Conservation (phyloP, 2,797 vertebrate species). For the Scarus forsteni region DNA sequence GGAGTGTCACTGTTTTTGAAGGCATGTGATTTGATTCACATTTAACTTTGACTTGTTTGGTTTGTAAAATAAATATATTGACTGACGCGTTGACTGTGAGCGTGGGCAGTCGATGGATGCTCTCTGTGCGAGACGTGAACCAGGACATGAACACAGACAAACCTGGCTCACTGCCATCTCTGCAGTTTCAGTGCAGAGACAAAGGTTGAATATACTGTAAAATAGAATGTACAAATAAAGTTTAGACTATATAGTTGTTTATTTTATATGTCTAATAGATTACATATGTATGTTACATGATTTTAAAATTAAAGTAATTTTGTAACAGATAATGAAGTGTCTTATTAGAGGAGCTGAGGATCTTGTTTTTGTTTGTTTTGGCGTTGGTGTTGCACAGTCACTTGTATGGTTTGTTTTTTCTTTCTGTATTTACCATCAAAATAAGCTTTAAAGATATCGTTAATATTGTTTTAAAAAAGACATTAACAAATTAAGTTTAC, state of each 20-base stretch:
- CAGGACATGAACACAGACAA: constrained; percentile 63
- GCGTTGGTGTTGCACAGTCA: constrained; percentile 82
- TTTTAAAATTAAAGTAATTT: constrained; percentile 87
- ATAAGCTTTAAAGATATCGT: constrained; percentile 85
- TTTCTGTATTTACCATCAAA: constrained; percentile 82
- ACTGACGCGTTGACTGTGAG: constrained; percentile 42
- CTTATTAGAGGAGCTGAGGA: constrained; percentile 79
- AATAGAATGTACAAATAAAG: constrained; percentile 81
- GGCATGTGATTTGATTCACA: constrained; percentile 62
- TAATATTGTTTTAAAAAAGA: constrained; percentile 80
- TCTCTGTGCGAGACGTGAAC: constrained; percentile 60
- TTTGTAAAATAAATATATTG: constrained; percentile 47
- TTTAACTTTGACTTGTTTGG: constrained; percentile 52
- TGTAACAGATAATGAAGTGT: constrained; percentile 89
- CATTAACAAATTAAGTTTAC: constrained; percentile 82
- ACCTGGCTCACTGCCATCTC: constrained; percentile 75
- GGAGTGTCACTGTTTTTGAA: constrained; percentile 60
- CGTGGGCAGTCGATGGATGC: constrained; percentile 47
- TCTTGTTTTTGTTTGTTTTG: constrained; percentile 63
- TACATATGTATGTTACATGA: constrained; percentile 81
- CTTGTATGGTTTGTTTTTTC: constrained; percentile 77
- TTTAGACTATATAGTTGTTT: constrained; percentile 83
- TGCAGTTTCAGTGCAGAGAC: constrained; percentile 80
- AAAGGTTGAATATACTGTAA: constrained; percentile 81
- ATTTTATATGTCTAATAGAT: constrained; percentile 87